Base-by-base conservation (phyloP, 2,113 vertebrate species). In the Chiloscyllium plagiosum region DNA sequence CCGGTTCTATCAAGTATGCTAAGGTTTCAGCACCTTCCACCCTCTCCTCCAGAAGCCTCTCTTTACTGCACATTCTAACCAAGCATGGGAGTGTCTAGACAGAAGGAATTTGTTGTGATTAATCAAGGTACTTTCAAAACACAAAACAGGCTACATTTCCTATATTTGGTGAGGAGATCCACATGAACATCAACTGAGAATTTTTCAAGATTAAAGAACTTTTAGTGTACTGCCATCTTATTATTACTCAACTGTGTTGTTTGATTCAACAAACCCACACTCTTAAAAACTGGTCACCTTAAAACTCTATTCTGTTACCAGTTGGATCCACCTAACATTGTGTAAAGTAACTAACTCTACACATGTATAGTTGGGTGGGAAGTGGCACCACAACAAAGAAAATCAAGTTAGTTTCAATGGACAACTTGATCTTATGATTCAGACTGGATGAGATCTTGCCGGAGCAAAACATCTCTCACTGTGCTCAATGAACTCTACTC, bases 31-130 rank as follows among this genome's bases (percentile, higher is more conserved):
- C 99, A 85, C 99, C 99, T 97, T 99, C 99, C 96, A 99, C 99
- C 96, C 99, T 96, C 97, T 99, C 99, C 97, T 99, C 99, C 80
- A 99, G 97, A 95, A 99, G 97, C 15, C 99, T 98, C 96, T 99
- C 99, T 97, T 99, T 99, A 97, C 98, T 99, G 97, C 99, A 99
- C 99, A 99, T 99, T 95, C 99, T 98, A 97, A 99, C 99, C 96
- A 99, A 97, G 97, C 99, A 99, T 0, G 99, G 99, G 97, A 99
- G 97, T 2, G 99, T 99, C 99, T 99, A 97, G 96, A 96, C 17
- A 65, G 1, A 93, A 76, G 42, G 5, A 87, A 87, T 96, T 86
- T 66, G 42, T 10, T 56, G 19, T 29, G 17, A 13, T 85, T 96
- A 70, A 87, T 70, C 33, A 70, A 24, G 13, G 50, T 85, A 72